phyloP scores from a whole-genome alignment of 1,140 invertebrate genomes.

The Brachionus rubens region DNA sequence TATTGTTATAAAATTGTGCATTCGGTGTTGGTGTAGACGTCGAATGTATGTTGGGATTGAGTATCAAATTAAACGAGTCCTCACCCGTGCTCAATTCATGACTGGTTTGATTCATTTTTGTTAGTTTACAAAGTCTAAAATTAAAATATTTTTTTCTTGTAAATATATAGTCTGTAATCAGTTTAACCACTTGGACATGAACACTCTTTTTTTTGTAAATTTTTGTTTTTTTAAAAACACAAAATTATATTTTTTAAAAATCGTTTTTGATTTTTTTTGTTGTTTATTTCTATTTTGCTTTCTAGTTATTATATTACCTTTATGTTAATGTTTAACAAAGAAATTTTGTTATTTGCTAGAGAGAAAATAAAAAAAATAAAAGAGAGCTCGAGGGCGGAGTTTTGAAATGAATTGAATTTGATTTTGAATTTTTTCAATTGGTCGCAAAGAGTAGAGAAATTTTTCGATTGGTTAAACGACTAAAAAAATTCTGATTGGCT shows the following conservation, averaged over 20 bases:
- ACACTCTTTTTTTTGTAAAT: no score
- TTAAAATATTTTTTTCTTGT: no score
- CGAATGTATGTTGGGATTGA: background rate
- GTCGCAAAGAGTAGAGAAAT: background rate
- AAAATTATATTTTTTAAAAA: background rate
- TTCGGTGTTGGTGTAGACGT: background rate
- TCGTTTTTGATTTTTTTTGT: background rate
- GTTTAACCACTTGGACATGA: background rate
- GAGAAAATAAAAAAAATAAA: background rate
- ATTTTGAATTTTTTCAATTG: no score
- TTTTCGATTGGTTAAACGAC: no score
- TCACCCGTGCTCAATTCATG: slow-evolving; percentile 7
- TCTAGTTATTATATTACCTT: slow-evolving; percentile 30
- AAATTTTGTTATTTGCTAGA: slow-evolving; percentile 19
- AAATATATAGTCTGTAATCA: no score
- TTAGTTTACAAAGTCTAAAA: background rate
- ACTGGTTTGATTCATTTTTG: background rate
- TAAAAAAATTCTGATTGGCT: no score
- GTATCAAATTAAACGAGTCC: background rate
- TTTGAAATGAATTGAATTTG: background rate
- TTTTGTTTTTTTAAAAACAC: no score
- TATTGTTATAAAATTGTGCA: background rate
- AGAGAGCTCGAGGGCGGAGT: background rate
- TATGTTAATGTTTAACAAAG: slow-evolving; percentile 17
- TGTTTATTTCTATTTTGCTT: slow-evolving; percentile 10